A percentile compares a stretch with the other conserved stretches of the same genome.
Evolutionary conservation across 2,797 vertebrate genomes (phyloP).

Genomic region (Lithobates pipiens): DNA sequence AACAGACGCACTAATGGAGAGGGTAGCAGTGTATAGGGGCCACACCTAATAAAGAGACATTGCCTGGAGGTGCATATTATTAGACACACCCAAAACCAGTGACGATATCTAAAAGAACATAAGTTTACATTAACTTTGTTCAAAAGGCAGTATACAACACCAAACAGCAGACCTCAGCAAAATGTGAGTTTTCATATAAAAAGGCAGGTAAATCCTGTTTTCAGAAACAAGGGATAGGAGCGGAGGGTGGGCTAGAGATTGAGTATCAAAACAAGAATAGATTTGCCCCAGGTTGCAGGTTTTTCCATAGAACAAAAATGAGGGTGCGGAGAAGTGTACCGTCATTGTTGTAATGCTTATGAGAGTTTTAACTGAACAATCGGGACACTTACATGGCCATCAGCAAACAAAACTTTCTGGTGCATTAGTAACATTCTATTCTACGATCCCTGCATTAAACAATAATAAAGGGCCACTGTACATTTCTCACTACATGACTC

Average conservation of each 20-base stretch:
- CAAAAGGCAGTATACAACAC: not conserved
- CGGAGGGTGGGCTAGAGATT: not conserved
- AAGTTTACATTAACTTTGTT: not conserved
- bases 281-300: not conserved
- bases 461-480: not conserved
- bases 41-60: no score
- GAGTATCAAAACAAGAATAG: not conserved
- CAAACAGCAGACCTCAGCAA: not conserved
- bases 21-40: not conserved
- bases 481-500: not conserved
- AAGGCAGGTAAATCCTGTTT: constrained; percentile 27
- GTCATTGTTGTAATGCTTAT: not conserved
- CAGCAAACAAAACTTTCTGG: not conserved
- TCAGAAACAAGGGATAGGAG: not conserved
- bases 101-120: not conserved
- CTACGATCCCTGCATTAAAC: not conserved
- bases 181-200: not conserved
- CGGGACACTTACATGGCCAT: not conserved
- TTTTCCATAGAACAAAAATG: not conserved
- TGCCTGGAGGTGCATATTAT: no score
- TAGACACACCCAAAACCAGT: not conserved
- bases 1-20: no score
- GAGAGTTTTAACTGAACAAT: not conserved
- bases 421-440: not conserved
- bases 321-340: not conserved